Evolutionary conservation across 2,113 vertebrate genomes (phyloP).

Genomic region (Nasalis larvatus): DNA sequence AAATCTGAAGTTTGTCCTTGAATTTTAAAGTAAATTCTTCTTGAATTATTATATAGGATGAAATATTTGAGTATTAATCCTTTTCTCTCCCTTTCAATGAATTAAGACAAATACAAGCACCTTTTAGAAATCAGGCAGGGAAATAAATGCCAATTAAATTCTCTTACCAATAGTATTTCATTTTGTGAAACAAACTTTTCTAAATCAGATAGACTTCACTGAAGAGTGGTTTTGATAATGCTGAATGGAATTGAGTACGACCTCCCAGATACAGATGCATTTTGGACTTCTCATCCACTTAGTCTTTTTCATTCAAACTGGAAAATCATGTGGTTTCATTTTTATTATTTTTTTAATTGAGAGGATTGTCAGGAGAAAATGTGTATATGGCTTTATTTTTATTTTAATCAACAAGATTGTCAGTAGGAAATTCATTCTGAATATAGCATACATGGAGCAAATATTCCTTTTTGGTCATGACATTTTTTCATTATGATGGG

Average conservation of each 20-base stretch:
- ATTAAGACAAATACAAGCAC: not conserved
- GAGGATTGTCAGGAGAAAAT: not conserved
- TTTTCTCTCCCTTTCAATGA: not conserved
- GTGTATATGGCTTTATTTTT: not conserved
- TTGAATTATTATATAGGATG: not conserved
- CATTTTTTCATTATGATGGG: not conserved
- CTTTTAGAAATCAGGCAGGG: not conserved
- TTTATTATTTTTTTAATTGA: not conserved
- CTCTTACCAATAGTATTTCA: not conserved
- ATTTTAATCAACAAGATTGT: not conserved
- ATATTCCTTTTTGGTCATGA: not conserved
- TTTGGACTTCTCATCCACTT: not conserved
- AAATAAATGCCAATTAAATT: not conserved
- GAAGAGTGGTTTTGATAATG: not conserved
- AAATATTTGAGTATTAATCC: not conserved
- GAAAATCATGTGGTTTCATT: not conserved
- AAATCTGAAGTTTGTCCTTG: not conserved
- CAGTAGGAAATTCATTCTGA: not conserved
- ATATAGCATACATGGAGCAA: not conserved
- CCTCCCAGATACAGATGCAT: not conserved
- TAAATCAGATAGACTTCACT: not conserved
- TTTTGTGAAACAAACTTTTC: slow-evolving; percentile 21
- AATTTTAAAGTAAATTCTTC: slow-evolving; percentile 16
- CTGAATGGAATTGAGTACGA: not conserved
- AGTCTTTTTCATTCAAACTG: not conserved